Conservation (phyloP, 2,888 invertebrate species). For the Drosophila antonietae region DNA sequence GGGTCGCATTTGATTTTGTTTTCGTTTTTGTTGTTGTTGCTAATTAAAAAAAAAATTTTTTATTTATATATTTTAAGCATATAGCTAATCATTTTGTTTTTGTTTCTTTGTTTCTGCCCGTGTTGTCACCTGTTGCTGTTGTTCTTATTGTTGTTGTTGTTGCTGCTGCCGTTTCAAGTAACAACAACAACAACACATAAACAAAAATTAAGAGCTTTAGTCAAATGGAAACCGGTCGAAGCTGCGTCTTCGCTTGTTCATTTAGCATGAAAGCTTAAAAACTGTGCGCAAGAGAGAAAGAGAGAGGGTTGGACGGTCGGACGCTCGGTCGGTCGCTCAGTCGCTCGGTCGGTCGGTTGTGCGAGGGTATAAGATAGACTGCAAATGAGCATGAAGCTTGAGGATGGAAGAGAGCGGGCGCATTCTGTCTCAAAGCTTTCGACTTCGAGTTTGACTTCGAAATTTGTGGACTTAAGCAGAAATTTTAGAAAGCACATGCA, state of each 20-base stretch:
- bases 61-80: constrained; percentile 27
- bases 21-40: constrained; percentile 36
- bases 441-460: constrained; percentile 32
- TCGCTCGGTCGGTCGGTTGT: neutral
- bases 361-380: constrained; percentile 1
- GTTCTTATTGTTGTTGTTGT: constrained; percentile 38
- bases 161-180: constrained; percentile 17
- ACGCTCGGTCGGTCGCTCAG: neutral
- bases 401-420: neutral
- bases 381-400: constrained; percentile 4
- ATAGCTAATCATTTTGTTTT: constrained; percentile 36
- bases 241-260: constrained; percentile 62
- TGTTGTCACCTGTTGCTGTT: constrained; percentile 60
- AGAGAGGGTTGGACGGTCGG: constrained; percentile 6
- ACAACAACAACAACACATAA: constrained; percentile 16
- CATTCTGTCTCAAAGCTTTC: constrained; percentile 29
- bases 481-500: constrained; percentile 36
- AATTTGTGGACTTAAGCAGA: constrained; percentile 10
- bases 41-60: constrained; percentile 49
- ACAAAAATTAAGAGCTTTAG: constrained; percentile 52
- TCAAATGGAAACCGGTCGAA: constrained; percentile 66
- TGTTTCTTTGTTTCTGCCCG: constrained; percentile 29
- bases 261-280: constrained; percentile 46
- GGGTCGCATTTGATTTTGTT: constrained; percentile 38
- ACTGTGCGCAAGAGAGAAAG: neutral